Base-by-base conservation (phyloP, 2,797 vertebrate genomes). In the Rhabdophis nuchalis region DNA sequence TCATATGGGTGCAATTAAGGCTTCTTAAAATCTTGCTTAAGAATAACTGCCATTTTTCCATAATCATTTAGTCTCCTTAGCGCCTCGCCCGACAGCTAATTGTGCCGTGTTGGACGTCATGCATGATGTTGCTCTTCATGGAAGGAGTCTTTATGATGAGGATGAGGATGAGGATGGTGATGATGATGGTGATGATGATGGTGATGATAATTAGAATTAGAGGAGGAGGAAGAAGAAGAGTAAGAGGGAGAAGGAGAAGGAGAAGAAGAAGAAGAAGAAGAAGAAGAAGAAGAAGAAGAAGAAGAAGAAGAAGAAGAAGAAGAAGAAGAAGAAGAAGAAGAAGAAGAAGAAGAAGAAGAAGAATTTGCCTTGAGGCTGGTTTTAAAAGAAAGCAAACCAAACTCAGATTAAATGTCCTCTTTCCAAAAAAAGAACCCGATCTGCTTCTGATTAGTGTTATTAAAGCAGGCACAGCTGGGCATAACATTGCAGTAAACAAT, bases 1-100 rank as follows among this genome's bases (percentile, higher is more conserved):
- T 96, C 97, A 98, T 97, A 96, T 98, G 97, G 97, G 96, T 96
- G 94, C 94, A 96, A 97, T 98, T 98, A 97, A 94, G 95, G 3
- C 46, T 89, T 52, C 9, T 82, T 82, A 12, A 18, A 50, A 52
- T 61, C 96, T 97, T 97, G 96, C 97, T 97, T 96, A 96, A 94
- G 96, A 97, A 97, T 97, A 97, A 97, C 96, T 82, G 72, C 72
- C 95, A 25, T 54, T 20, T 14, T 87, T 91, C 88, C 95, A 92
- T 57, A 92, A 93, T 95, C 91, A 93, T 94, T 93, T 60, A 91
- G 91, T 95, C 94, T 95, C 94, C 89, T 93, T 95, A 96, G 93
- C 93, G 95, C 95, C 94, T 91, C 64, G 91, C 95, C 93, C 88
- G 86, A 91, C 27, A 94, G 95, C 77, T 94, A 95, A 96, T 96